Conservation (phyloP, 2,113 vertebrate species). For the Excalfactoria chinensis region DNA sequence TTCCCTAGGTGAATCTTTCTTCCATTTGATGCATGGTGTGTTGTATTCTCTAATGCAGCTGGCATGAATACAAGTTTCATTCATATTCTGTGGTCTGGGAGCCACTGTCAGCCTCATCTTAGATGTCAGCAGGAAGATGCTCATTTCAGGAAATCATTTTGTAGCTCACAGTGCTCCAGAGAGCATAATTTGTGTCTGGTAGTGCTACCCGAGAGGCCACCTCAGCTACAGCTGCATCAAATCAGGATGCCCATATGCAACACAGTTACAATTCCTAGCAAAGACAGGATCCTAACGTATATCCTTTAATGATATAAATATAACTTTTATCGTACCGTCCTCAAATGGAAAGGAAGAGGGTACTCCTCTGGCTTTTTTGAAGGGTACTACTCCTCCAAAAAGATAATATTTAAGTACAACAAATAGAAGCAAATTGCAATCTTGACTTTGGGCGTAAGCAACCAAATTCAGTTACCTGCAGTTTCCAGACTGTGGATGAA, state of each 20-base stretch:
- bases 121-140: neutral
- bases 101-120: neutral
- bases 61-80: neutral
- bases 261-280: neutral
- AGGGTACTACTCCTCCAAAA: neutral
- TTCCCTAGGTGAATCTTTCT: neutral
- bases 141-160: neutral
- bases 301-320: neutral
- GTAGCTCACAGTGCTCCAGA: neutral
- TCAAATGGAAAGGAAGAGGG: neutral
- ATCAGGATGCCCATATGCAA: neutral
- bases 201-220: neutral
- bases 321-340: neutral
- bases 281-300: neutral
- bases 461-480: neutral
- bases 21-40: neutral
- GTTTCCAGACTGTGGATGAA: neutral
- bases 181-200: neutral
- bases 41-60: neutral
- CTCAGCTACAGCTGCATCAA: neutral
- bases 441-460: neutral
- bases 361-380: neutral
- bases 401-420: neutral
- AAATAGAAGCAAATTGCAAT: neutral
- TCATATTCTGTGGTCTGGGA: neutral